Evolutionary conservation across 1,140 invertebrate genomes (phyloP).

Genomic region (Caerostris extrusa): DNA sequence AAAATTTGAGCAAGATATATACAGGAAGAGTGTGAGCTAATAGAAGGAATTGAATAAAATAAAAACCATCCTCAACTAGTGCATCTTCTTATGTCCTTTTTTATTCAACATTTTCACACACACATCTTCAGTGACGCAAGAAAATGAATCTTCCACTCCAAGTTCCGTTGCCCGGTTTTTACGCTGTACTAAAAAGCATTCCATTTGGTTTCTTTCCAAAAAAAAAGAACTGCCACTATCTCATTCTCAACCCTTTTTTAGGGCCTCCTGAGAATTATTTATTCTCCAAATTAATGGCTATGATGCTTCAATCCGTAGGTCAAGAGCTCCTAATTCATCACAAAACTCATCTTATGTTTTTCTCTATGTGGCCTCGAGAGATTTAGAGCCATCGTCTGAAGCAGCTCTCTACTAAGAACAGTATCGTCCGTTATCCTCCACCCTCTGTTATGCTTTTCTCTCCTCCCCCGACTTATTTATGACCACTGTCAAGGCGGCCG

Average conservation of each 20-base stretch:
- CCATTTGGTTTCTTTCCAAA: neutral
- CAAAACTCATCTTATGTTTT: neutral
- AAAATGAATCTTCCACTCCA: neutral
- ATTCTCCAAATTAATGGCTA: constrained; percentile 48
- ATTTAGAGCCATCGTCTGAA: neutral
- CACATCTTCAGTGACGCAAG: neutral
- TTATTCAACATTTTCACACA: neutral
- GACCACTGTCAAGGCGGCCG: constrained; percentile 17
- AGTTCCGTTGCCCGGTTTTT: neutral
- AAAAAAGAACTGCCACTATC: neutral
- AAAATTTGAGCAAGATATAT: too few relatives aligned
- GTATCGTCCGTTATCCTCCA: constrained; percentile 49
- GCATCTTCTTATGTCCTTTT: too few relatives aligned
- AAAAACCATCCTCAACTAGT: too few relatives aligned
- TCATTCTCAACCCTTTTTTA: neutral
- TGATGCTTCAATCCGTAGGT: constrained; percentile 31
- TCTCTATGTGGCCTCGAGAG: neutral
- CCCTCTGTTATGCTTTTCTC: constrained; percentile 1
- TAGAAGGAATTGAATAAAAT: too few relatives aligned
- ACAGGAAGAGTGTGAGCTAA: too few relatives aligned
- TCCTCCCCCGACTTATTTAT: constrained; percentile 28
- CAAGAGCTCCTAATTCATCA: constrained; percentile 42
- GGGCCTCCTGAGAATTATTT: neutral
- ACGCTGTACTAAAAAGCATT: constrained; percentile 11
- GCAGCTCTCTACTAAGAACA: neutral